phyloP scores from a whole-genome alignment of 2,797 vertebrate species.

The Ateles fusciceps region DNA sequence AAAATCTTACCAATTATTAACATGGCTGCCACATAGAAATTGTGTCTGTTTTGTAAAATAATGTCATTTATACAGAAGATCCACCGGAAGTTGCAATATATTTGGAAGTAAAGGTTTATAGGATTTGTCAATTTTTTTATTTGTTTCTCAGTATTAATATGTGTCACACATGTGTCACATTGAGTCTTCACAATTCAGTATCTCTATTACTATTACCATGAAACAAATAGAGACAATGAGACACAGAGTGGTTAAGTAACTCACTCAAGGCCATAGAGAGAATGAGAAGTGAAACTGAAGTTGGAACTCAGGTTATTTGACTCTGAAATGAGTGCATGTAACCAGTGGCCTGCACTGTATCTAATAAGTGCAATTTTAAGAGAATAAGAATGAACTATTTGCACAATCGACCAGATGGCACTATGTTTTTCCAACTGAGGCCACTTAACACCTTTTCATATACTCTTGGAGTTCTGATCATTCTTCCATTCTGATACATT shows the following conservation, averaged over 20 bases:
- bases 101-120: background rate
- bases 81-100: background rate
- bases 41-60: background rate
- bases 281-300: background rate
- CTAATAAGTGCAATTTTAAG: background rate
- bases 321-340: background rate
- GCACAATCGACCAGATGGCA: background rate
- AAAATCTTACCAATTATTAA: constrained; percentile 6
- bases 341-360: background rate
- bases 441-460: background rate
- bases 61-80: background rate
- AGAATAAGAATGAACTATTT: background rate
- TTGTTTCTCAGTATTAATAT: background rate
- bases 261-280: background rate
- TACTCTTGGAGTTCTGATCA: background rate
- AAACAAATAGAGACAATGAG: background rate
- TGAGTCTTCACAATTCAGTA: background rate
- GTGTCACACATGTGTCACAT: background rate
- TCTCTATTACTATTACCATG: background rate
- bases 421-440: background rate
- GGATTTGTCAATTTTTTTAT: background rate
- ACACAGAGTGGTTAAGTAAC: background rate
- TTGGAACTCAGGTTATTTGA: background rate
- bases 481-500: background rate
- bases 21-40: background rate